Evolutionary conservation across 2,113 vertebrate species (phyloP).

Genomic region (Noturus placidus): DNA sequence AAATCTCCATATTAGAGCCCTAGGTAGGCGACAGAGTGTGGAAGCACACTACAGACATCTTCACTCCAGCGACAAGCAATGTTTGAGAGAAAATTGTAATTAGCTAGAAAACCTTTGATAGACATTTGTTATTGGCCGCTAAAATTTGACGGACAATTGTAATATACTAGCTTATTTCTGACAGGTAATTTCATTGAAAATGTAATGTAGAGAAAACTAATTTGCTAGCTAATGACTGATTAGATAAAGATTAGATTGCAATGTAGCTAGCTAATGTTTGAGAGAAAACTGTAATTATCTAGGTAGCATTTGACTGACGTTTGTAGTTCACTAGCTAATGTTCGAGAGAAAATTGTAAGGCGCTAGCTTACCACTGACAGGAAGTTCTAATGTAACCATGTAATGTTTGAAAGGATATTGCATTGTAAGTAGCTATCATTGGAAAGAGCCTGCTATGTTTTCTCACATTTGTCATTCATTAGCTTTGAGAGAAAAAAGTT

Average conservation of each 20-base stretch:
- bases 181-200: too few species aligned
- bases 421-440: neutral
- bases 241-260: neutral
- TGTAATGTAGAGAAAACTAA: too few species aligned
- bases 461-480: neutral
- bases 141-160: too few species aligned
- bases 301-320: neutral
- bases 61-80: neutral
- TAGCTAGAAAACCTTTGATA: neutral
- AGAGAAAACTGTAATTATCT: neutral
- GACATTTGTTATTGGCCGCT: neutral
- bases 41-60: neutral
- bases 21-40: neutral
- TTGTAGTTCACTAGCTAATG: neutral
- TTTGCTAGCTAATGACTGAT: too few species aligned
- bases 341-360: neutral
- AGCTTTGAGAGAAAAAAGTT: neutral
- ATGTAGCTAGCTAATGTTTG: neutral
- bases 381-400: neutral
- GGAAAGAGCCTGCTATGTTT: neutral
- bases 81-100: neutral
- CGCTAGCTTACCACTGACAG: neutral
- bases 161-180: too few species aligned
- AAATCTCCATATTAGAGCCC: conserved; percentile 2
- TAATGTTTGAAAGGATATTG: neutral